Evolutionary conservation across 2,888 invertebrate genomes (phyloP).

Genomic region (Apocheima hispidaria): DNA sequence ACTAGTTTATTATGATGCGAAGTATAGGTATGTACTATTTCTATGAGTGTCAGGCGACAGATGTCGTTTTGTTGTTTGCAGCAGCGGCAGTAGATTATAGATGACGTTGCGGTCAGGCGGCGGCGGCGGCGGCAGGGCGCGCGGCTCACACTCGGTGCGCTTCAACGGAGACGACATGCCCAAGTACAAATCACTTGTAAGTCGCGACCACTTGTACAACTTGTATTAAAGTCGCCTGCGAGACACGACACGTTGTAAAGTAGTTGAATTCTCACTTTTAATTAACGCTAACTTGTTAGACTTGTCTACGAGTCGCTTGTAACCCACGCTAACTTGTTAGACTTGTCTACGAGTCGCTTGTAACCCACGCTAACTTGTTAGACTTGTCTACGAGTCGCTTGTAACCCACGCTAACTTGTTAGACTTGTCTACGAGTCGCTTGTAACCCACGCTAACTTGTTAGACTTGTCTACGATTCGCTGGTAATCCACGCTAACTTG

Average conservation of each 20-base stretch:
- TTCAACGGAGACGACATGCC: constrained; percentile 73
- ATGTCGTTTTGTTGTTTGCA: neutral
- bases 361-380: neutral
- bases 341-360: neutral
- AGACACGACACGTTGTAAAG: neutral
- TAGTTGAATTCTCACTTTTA: neutral
- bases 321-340: no score
- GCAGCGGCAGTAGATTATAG: neutral
- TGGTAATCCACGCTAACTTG: neutral
- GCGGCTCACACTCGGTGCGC: constrained; percentile 66
- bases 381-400: constrained; percentile 59
- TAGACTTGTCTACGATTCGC: neutral
- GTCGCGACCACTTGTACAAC: constrained; percentile 34
- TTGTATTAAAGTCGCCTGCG: neutral
- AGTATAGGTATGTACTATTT: no score
- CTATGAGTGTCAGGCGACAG: neutral
- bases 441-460: neutral
- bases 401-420: constrained; percentile 53
- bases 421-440: neutral
- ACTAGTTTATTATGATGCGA: no score
- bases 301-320: no score
- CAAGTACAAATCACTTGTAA: constrained; percentile 72
- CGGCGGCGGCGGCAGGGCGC: constrained; percentile 45
- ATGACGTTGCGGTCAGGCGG: constrained; percentile 41
- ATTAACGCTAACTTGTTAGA: neutral